Evolutionary conservation across 2,888 invertebrate species (phyloP), one percentile per base, ranked within the genome.

Genomic region (Coelopa pilipes): DNA sequence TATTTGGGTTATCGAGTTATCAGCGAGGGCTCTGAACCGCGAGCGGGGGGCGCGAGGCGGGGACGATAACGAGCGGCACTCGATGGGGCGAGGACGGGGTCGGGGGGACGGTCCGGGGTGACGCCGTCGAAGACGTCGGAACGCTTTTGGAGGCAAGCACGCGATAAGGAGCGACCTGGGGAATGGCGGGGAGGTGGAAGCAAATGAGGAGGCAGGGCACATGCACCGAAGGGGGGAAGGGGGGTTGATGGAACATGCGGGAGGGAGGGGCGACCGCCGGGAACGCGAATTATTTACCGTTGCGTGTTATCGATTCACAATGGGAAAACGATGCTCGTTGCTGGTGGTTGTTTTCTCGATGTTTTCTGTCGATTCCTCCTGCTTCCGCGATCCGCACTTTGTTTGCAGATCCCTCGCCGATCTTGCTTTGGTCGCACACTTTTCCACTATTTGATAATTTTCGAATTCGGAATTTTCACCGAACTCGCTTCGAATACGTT

Each of bases 1-100:
- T 62, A 62, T 62, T 24, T 68, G 55, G 68, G 68, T 68, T 68
- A 68, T 68, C 68, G 17, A 68, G 68, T 68, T 68, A 68, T 68
- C 68, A 57, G 57, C 47, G 53, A 21, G 68, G 45, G 45, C 21
- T 62, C 21, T 12, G 67, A 47, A 24, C n/a, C 10, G 4, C n/a
- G 67, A 49, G 50, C n/a, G 12, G 13, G 15, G 1, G 19, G 67
- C 21, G 13, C 19, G 10, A 15, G 53, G n/a, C n/a, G 53, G n/a
- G n/a, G 53, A 53, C 3, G 53, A 53, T 13, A 13, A 53, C 53
- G 53, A 9, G 15, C 3, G 53, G 10, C 53, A 53, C 53, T 9
- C n/a, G 13, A 53, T 53, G 53, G n/a, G n/a, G n/a, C n/a, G 10
- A 9, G 10, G 15, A 9, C 4, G 13, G n/a, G 53, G 10, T 3